Evolutionary conservation across 2,113 vertebrate genomes (phyloP).

Genomic region (Phodopus roborovskii): DNA sequence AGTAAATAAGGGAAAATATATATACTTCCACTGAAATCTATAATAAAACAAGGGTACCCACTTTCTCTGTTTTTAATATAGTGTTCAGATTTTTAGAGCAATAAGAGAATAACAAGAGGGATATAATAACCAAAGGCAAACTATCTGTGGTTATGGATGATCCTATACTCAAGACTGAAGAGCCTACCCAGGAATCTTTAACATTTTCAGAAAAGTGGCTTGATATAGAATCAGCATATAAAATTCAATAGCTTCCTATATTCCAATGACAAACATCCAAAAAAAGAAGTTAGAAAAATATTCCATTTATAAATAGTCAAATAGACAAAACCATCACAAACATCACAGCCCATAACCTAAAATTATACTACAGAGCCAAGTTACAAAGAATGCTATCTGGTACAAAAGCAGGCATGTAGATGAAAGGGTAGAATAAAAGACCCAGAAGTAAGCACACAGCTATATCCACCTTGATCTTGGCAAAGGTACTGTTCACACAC

Average conservation of each 20-base stretch:
- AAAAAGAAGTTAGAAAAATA: background rate
- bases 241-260: background rate
- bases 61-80: background rate
- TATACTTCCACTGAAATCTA: background rate
- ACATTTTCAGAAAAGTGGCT: background rate
- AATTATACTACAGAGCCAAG: background rate
- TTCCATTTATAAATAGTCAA: background rate
- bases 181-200: background rate
- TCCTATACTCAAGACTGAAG: background rate
- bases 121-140: background rate
- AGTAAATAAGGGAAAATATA: background rate
- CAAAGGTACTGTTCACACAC: background rate
- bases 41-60: background rate
- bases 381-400: background rate
- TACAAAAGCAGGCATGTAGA: background rate
- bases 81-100: background rate
- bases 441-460: background rate
- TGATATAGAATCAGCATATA: background rate
- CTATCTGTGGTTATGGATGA: background rate
- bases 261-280: background rate
- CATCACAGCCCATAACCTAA: background rate
- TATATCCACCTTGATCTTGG: background rate
- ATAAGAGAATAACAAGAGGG: background rate
- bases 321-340: background rate
- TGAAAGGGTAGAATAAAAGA: background rate